A percentile compares a stretch with the other conserved stretches of the same genome.
Conservation (phyloP, 2,113 vertebrate genomes). For the Vanacampus margaritifer region DNA sequence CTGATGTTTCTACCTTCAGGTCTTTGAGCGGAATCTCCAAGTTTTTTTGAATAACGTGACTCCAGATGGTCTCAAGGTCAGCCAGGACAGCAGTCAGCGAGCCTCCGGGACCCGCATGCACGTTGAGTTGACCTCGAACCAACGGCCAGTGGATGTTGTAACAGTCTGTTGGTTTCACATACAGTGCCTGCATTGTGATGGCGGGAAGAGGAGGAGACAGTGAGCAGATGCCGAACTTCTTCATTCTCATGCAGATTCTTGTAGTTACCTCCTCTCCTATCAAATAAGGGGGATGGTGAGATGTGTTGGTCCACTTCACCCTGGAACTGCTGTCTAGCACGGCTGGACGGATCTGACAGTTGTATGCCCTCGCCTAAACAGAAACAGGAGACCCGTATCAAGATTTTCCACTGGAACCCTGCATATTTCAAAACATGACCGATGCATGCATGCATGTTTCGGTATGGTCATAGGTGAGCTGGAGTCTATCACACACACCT, state of each 20-base stretch:
- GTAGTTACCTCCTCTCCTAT: conserved; percentile 91
- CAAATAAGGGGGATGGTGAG: conserved; percentile 85
- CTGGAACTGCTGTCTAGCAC: conserved; percentile 88
- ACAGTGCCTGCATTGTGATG: conserved; percentile 75
- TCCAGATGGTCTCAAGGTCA: conserved; percentile 94
- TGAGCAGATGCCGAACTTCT: neutral
- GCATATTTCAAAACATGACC: neutral
- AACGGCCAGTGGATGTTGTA: conserved; percentile 93
- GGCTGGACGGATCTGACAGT: conserved; percentile 90
- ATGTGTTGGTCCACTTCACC: conserved; percentile 91
- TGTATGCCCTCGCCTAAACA: conserved; percentile 83
- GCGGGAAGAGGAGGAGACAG: neutral
- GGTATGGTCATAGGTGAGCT: too few species aligned
- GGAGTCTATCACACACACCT: conserved; percentile 69
- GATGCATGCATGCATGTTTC: too few species aligned
- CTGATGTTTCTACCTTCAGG: conserved; percentile 81
- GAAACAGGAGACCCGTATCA: neutral
- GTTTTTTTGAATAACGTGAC: conserved; percentile 87
- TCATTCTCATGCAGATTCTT: neutral
- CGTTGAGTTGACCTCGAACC: conserved; percentile 86
- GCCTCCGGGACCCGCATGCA: conserved; percentile 84
- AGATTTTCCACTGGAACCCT: neutral
- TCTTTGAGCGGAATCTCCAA: conserved; percentile 95
- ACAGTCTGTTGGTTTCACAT: conserved; percentile 87
- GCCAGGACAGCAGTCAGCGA: conserved; percentile 87